A percentile compares a stretch with the other conserved stretches of the same genome.
Conservation (phyloP, 2,797 vertebrate species). For the Myoxocephalus aenaeus region DNA sequence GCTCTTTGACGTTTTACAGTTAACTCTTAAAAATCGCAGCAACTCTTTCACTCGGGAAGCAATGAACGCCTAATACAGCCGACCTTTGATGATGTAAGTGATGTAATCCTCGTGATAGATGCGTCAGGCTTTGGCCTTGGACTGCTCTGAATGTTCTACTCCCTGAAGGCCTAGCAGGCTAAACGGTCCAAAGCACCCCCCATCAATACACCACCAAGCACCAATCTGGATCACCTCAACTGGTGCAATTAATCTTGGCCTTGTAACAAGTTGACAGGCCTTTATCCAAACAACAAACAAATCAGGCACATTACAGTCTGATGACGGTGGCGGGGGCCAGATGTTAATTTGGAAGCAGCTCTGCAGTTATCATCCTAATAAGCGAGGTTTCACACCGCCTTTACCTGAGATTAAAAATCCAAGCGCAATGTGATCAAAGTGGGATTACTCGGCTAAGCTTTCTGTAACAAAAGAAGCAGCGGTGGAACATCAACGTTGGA, state of each 20-base stretch:
- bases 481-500: constrained; percentile 33
- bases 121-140: constrained; percentile 63
- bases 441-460: constrained; percentile 64
- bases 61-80: constrained; percentile 39
- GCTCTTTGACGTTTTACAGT: constrained; percentile 31
- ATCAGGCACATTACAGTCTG: constrained; percentile 27
- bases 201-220: constrained; percentile 65
- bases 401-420: constrained; percentile 74
- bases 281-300: constrained; percentile 61
- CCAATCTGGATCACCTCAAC: constrained; percentile 53
- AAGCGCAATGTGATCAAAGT: constrained; percentile 60
- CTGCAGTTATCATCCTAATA: constrained; percentile 44
- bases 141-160: constrained; percentile 63
- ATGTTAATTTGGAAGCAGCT: constrained; percentile 52
- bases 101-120: constrained; percentile 74
- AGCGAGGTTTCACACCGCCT: constrained; percentile 37
- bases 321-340: constrained; percentile 32
- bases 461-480: constrained; percentile 55
- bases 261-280: constrained; percentile 52
- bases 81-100: constrained; percentile 65
- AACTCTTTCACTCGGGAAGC: constrained; percentile 46
- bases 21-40: constrained; percentile 20
- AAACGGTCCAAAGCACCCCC: constrained; percentile 64
- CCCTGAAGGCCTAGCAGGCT: constrained; percentile 63
- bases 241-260: constrained; percentile 61